phyloP scores from a whole-genome alignment of 2,113 vertebrate species.

The Mastomys coucha region DNA sequence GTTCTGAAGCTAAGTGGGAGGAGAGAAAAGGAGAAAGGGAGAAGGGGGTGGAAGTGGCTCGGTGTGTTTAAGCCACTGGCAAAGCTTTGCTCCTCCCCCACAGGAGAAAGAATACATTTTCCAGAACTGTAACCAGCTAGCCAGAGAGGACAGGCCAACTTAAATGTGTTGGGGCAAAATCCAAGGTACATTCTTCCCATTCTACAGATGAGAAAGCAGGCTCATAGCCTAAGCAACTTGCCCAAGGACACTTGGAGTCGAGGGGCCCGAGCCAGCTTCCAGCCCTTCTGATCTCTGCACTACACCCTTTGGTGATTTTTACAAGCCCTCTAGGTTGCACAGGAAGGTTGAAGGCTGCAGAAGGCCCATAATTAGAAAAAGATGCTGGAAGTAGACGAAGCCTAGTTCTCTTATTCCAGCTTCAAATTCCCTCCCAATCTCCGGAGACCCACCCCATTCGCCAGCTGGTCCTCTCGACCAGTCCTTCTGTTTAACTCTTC shows the following conservation, averaged over 20 bases:
- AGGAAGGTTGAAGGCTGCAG: not conserved
- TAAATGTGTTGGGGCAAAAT: not conserved
- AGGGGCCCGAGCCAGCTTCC: not conserved
- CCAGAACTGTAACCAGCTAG: not conserved
- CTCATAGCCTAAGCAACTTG: not conserved
- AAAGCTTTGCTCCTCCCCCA: slow-evolving; percentile 20
- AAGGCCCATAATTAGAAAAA: slow-evolving; percentile 69
- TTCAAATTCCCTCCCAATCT: slow-evolving; percentile 66
- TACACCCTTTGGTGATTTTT: not conserved
- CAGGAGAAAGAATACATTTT: slow-evolving; percentile 26
- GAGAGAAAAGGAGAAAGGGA: too few species aligned
- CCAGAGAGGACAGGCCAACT: not conserved
- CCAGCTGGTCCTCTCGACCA: not conserved
- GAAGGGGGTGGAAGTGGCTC: not conserved
- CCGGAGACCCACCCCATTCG: not conserved
- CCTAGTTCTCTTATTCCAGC: slow-evolving; percentile 44
- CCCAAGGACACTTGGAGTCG: not conserved
- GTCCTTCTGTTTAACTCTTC: slow-evolving; percentile 66
- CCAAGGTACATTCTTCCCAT: not conserved
- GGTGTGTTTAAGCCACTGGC: not conserved
- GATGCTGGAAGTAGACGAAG: slow-evolving; percentile 66
- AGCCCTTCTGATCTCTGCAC: not conserved
- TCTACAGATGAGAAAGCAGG: slow-evolving; percentile 24
- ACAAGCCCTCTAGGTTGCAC: slow-evolving; percentile 55
- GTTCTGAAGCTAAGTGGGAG: not conserved